Base-by-base conservation (phyloP, 2,888 invertebrate species). In the Spatulosminthurus flaviceps region DNA sequence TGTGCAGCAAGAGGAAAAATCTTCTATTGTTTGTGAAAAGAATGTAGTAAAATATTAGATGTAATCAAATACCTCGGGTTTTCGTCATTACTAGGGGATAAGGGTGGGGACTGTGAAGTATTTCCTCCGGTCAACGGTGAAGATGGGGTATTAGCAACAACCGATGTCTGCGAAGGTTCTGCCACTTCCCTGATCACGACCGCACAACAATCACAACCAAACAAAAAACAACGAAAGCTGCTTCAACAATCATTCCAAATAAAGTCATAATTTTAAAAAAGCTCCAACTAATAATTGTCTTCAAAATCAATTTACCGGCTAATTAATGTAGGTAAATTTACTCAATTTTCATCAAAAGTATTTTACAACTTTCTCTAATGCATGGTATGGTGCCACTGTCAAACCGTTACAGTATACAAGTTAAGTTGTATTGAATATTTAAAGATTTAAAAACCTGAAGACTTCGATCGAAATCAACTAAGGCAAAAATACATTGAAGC, bases 81-180 rank as follows among this genome's bases (percentile, higher is more conserved):
- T 67, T 85, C 84, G 67, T 85, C 83, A 73, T 83, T 82, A 61
- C 83, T 79, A 21, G 85, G 85, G 41, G 83, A 83, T 80, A 83
- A 76, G 22, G 83, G 84, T 64, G 84, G 85, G 64, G 84, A 84
- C 71, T 83, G 83, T 41, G 82, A 79, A 73, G 82, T 71, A 80
- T 29, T 72, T 28, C 66, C 43, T 22, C 80, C 81, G 11, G 80
- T 77, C 66, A 82, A 43, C 1, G 24, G 2, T 1, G 73, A 64
- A 5, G 73, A 64, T 19, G 22, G 60, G 41, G 26, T 60, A 22
- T 2, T 28, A 22, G 26, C 61, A 60, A 5, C 61, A n/a, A n/a
- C 21, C 71, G 70, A 61, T 41, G 70, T 70, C 19, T 80, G 78
- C 26, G 83, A 76, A 51, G 83, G 80, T 41, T 83, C 84, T 51